phyloP scores from a whole-genome alignment of 2,113 vertebrate genomes.

The Seriola quinqueradiata region DNA sequence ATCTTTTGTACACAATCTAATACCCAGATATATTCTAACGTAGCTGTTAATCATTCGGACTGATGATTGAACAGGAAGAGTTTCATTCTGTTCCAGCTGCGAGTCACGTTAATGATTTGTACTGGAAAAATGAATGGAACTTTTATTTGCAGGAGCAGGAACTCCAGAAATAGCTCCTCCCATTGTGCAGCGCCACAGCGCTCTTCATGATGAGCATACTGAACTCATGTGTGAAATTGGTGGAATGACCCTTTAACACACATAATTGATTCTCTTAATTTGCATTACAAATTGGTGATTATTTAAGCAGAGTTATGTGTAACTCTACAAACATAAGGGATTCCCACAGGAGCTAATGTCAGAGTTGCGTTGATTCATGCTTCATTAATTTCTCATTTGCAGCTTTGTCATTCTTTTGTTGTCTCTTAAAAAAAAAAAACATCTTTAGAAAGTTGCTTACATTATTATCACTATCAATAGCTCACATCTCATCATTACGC shows the following conservation, averaged over 20 bases:
- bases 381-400: conserved; percentile 4
- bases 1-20: no score
- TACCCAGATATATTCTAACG: no score
- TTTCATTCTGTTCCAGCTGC: no score
- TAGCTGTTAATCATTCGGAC: no score
- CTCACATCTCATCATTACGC: background rate
- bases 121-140: background rate
- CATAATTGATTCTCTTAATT: background rate
- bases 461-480: no score
- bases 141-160: background rate
- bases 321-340: background rate
- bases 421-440: background rate
- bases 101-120: no score
- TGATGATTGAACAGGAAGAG: no score
- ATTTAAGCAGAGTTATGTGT: background rate
- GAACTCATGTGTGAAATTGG: background rate
- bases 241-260: background rate
- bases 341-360: background rate
- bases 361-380: background rate
- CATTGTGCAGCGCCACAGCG: background rate
- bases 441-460: background rate
- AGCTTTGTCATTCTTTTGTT: background rate
- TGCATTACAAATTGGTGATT: conserved; percentile 8
- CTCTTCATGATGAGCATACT: background rate
- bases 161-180: background rate